Evolutionary conservation across 2,113 vertebrate genomes (phyloP).

Genomic region (Greenwoodochromis staneri): DNA sequence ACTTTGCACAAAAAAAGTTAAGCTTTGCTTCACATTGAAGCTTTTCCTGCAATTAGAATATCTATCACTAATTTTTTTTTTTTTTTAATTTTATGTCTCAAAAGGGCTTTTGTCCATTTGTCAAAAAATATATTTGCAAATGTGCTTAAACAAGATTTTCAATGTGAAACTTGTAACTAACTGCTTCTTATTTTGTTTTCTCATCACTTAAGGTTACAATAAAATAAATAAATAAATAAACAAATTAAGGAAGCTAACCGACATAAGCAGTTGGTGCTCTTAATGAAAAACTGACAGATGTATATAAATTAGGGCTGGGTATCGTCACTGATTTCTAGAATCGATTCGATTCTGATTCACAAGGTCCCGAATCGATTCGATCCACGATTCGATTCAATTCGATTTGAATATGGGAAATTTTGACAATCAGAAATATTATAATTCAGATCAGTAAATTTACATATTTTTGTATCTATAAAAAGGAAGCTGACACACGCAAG

Average conservation of each 20-base stretch:
- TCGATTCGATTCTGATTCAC: too few species aligned
- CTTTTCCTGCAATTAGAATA: not conserved
- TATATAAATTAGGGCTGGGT: not conserved
- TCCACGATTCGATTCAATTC: too few species aligned
- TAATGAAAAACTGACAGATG: rapidly evolving
- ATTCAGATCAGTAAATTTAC: too few species aligned
- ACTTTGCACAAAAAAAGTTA: not conserved
- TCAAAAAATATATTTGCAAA: not conserved
- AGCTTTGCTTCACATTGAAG: not conserved
- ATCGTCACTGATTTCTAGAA: too few species aligned
- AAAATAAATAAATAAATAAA: not conserved
- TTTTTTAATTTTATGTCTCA: not conserved
- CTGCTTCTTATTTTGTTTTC: not conserved
- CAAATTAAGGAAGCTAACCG: not conserved
- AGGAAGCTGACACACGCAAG: too few species aligned
- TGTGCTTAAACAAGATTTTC: not conserved
- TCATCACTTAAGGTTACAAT: not conserved
- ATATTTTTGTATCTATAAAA: too few species aligned
- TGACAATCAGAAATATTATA: too few species aligned
- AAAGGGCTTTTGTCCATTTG: not conserved
- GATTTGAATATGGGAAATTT: too few species aligned
- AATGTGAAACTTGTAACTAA: not conserved
- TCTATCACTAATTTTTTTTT: rapidly evolving
- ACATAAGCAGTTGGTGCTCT: not conserved
- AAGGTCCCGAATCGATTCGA: too few species aligned